Base-by-base conservation (phyloP, 2,797 vertebrate genomes). In the Serranus cabrilla region DNA sequence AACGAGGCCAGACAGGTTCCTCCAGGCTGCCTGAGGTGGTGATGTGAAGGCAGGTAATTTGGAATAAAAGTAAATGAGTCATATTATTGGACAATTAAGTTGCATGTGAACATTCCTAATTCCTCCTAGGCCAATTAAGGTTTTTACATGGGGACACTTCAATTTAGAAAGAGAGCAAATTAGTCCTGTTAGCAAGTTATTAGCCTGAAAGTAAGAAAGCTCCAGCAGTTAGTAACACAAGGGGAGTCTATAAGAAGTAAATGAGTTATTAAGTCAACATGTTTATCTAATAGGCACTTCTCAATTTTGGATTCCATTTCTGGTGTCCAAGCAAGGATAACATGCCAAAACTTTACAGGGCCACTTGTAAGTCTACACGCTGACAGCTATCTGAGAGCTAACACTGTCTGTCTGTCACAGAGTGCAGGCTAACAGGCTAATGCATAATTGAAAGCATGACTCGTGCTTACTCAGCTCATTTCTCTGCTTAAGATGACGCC, bases 381-480 rank as follows among this genome's bases (percentile, higher is more conserved):
- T 78, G 78, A 87, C 68, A 62, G 73, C 55, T 70, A 76, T 81
- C 79, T 80, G 75, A 80, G 74, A 82, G 81, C 61, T 55, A 78
- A 80, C 76, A 66, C 70, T 18, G 49, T 66, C 45, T 78, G 82
- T 81, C 79, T 61, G 71, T 84, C 82, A 85, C 42, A 69, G 23
- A 6, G 58, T 18, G n/a, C 62, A 59, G 20, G 47, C 66, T 57
- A 75, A 78, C 80, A 68, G 85, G 40, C 62, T 86, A 62, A 90
- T 92, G 82, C 87, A 92, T 91, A 81, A 91, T 86, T 92, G 75
- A 94, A 83, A 67, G 61, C 71, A 60, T 89, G 91, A 92, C 75
- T 91, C 86, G 73, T 68, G 85, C 87, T 87, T 81, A 84, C 84
- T 92, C 88, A 86, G 85, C 86, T 90, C 27, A 73, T 83, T 90